phyloP scores from a whole-genome alignment of 2,113 vertebrate genomes.

The Vidua macroura region DNA sequence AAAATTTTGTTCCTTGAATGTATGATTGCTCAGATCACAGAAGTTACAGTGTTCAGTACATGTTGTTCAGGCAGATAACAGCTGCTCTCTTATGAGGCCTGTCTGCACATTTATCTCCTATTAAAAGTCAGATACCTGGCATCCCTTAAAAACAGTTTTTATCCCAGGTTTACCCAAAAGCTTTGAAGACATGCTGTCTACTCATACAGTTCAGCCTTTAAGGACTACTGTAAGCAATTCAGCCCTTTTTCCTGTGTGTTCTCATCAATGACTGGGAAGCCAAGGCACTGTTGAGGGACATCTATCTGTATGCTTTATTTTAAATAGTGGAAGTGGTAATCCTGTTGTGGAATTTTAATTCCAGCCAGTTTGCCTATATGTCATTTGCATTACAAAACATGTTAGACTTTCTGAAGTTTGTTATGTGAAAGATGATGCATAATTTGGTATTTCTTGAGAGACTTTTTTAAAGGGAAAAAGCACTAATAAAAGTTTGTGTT shows the following conservation, averaged over 20 bases:
- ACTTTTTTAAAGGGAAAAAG: neutral
- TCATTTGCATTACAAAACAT: neutral
- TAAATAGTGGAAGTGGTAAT: neutral
- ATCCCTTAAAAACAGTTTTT: neutral
- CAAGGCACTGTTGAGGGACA: neutral
- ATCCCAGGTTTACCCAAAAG: neutral
- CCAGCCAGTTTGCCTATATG: neutral
- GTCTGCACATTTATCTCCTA: neutral
- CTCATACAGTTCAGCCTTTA: neutral
- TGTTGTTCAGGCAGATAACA: neutral
- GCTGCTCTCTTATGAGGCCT: neutral
- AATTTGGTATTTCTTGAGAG: neutral
- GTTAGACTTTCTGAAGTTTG: neutral
- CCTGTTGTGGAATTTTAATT: neutral
- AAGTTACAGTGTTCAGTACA: neutral
- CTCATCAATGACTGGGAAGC: neutral
- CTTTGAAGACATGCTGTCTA: neutral
- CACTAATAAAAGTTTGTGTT: conserved; percentile 32
- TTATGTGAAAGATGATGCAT: neutral
- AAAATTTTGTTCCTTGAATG: neutral
- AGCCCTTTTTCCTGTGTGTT: neutral
- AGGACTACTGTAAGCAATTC: neutral
- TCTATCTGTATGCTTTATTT: neutral
- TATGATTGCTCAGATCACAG: neutral
- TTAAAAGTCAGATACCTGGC: neutral